Evolutionary conservation across 2,797 vertebrate genomes (phyloP).

Genomic region (Borostomias antarcticus): DNA sequence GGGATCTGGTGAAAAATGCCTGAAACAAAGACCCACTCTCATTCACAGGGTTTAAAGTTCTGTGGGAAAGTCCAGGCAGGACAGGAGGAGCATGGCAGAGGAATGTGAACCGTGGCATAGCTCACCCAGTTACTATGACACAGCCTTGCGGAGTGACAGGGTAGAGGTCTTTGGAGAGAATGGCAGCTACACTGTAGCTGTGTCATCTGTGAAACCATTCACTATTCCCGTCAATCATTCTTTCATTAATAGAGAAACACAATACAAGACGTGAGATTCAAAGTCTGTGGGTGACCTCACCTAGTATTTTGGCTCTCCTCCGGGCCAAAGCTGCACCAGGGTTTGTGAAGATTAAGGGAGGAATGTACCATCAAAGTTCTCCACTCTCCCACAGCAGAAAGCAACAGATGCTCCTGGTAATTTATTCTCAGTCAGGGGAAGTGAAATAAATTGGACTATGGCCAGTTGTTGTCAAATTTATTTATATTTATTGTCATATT

Average conservation of each 20-base stretch:
- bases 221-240: neutral
- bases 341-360: constrained; percentile 52
- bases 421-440: neutral
- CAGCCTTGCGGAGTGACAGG: constrained; percentile 64
- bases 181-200: constrained; percentile 31
- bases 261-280: neutral
- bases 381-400: neutral
- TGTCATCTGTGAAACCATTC: too few relatives aligned
- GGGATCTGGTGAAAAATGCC: constrained; percentile 77
- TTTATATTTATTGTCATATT: neutral
- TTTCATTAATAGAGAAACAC: neutral
- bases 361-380: constrained; percentile 48
- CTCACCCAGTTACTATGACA: constrained; percentile 68
- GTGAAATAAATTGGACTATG: neutral
- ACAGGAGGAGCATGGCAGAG: constrained; percentile 73
- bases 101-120: constrained; percentile 70
- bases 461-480: neutral
- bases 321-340: constrained; percentile 35
- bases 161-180: constrained; percentile 63
- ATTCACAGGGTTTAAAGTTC: constrained; percentile 77
- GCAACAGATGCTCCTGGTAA: neutral
- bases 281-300: neutral
- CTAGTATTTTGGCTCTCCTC: constrained; percentile 17
- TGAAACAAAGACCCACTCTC: constrained; percentile 78
- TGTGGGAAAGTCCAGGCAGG: constrained; percentile 77